phyloP scores from a whole-genome alignment of 1,140 invertebrate genomes.

The Choristoneura fumiferana region DNA sequence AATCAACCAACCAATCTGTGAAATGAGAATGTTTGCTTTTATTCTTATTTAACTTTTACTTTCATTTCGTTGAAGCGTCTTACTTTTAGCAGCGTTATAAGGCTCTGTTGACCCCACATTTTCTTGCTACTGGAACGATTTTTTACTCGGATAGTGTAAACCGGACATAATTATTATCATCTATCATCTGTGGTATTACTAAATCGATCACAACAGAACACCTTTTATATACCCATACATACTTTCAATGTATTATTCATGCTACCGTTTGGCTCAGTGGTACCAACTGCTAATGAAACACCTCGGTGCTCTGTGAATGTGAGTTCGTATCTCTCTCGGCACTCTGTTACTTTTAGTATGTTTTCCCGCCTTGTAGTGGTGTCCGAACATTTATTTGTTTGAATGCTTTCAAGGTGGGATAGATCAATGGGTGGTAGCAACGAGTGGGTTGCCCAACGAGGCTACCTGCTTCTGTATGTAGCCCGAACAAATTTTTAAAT shows the following conservation, averaged over 20 bases:
- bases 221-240: not conserved
- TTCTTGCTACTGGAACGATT: no score
- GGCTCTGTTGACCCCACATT: no score
- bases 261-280: not conserved
- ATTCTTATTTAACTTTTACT: no score
- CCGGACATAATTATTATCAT: no score
- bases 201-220: not conserved
- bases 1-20: no score
- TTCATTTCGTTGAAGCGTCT: no score
- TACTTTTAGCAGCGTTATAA: no score
- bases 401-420: constrained; percentile 52
- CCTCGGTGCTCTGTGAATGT: not conserved
- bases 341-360: no score
- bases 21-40: no score
- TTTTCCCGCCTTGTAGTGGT: constrained; percentile 33
- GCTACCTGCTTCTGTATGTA: constrained; percentile 60
- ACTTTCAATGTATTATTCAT: not conserved
- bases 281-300: not conserved
- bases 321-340: not conserved
- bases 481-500: constrained; percentile 55
- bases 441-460: constrained; percentile 60
- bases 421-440: constrained; percentile 63
- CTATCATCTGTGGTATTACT: no score
- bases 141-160: not conserved
- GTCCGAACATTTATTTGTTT: constrained; percentile 32